Conservation (phyloP, 2,888 invertebrate genomes). For the Xestia xanthographa region DNA sequence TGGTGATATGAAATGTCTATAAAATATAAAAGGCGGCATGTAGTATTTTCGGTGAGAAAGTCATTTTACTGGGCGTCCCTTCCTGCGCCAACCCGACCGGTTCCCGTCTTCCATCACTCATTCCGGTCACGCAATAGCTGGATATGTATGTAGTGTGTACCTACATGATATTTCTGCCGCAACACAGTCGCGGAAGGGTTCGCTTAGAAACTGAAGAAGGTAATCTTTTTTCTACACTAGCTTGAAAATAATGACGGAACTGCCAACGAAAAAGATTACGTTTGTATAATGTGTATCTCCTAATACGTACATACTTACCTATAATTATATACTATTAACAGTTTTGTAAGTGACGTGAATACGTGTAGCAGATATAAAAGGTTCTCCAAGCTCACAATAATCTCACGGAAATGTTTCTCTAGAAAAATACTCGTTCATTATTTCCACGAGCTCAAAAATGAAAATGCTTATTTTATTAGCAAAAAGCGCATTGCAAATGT, state of each 20-base stretch:
- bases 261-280: constrained; percentile 17
- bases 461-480: constrained; percentile 31
- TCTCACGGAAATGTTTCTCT: constrained; percentile 23
- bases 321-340: not conserved
- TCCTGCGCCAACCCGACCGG: constrained; percentile 62
- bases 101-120: constrained; percentile 72
- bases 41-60: constrained; percentile 72
- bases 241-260: constrained; percentile 47
- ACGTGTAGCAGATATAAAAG: not conserved
- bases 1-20: constrained; percentile 65
- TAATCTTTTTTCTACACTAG: constrained; percentile 60
- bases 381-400: constrained; percentile 14
- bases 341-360: not conserved
- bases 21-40: constrained; percentile 66
- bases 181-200: constrained; percentile 54
- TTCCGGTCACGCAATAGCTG: constrained; percentile 73
- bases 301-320: constrained; percentile 12
- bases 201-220: constrained; percentile 49
- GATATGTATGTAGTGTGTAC: constrained; percentile 54
- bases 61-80: constrained; percentile 69
- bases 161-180: constrained; percentile 63
- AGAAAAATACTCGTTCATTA: constrained; percentile 19
- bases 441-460: constrained; percentile 28
- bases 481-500: constrained; percentile 29
- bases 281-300: constrained; percentile 13